Base-by-base conservation (phyloP, 2,888 invertebrate genomes). In the Campoplex nolae region DNA sequence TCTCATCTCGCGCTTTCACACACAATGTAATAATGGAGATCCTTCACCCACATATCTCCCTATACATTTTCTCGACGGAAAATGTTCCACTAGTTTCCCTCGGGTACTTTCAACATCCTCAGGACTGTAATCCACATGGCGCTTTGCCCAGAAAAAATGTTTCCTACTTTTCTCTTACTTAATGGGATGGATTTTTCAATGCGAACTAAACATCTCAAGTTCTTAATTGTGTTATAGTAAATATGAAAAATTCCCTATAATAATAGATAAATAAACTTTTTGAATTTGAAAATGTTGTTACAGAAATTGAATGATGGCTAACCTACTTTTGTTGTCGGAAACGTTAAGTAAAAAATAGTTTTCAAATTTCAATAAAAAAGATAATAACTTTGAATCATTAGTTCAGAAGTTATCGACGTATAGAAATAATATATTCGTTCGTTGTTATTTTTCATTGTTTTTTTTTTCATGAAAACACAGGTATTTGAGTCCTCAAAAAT, bases 21-120 rank as follows among this genome's bases (percentile, higher is more conserved):
- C 84, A 89, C 90, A 88, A 89, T 89, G 80, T 88, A 88, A 90
- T 88, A 89, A 89, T 87, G 85, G 88, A 76, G 86, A 89, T 89
- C 88, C 88, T 86, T 87, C 82, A 70, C 70, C 74, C 82, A 79
- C 77, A 82, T 87, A 74, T 84, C 81, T 62, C 28, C 77, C 65
- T 56, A 77, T 56, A 68, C 45, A 74, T 77, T 54, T 67, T 75
- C 38, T 71, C 51, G 54, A 68, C 54, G 68, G 80, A 81, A 84
- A 68, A 65, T 54, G 65, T 77, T 71, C 58, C 54, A 81, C 48
- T 42, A 45, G 75, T 71, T 80, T 71, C 70, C 54, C 38, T 65
- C 45, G 35, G 28, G 45, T 48, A 65, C 48, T 62, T 62, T 62
- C 62, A 62, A 62, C 32, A 16, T 62, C 42, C 38, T 42, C 38